phyloP scores from a whole-genome alignment of 1,140 invertebrate genomes.

The Acromyrmex heyeri region DNA sequence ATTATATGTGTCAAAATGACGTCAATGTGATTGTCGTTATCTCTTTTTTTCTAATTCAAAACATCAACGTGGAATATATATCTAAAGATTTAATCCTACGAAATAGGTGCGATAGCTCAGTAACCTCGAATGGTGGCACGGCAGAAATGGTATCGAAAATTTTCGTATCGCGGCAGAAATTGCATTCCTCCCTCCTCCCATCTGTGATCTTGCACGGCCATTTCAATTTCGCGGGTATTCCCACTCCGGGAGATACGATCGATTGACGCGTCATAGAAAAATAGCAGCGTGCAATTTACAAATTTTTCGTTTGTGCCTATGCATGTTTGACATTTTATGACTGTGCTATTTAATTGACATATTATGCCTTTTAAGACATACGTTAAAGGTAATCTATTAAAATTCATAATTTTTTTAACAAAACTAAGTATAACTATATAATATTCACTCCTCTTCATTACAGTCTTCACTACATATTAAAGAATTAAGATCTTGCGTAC shows the following conservation, averaged over 20 bases:
- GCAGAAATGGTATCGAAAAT: conserved; percentile 60
- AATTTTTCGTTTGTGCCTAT: conserved; percentile 32
- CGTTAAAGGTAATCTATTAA: background rate
- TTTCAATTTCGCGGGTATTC: conserved; percentile 62
- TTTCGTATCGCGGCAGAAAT: conserved; percentile 60
- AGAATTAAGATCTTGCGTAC: background rate
- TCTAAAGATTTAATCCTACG: conserved; percentile 42
- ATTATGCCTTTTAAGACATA: background rate
- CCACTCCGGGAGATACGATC: conserved; percentile 42
- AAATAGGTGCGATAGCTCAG: conserved; percentile 47
- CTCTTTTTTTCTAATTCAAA: conserved; percentile 1
- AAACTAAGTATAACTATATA: background rate
- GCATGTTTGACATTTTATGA: background rate
- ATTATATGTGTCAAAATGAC: background rate
- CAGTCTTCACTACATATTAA: background rate
- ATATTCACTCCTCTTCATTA: background rate
- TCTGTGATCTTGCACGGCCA: conserved; percentile 45
- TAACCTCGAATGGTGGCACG: conserved; percentile 45
- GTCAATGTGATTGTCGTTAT: conserved; percentile 17
- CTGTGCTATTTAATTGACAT: background rate
- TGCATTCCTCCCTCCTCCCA: conserved; percentile 48
- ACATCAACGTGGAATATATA: background rate
- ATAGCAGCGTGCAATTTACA: conserved; percentile 47
- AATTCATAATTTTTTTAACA: background rate
- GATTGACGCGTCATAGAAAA: conserved; percentile 59